Base-by-base conservation (phyloP, 2,797 vertebrate species). In the Capromys pilorides region DNA sequence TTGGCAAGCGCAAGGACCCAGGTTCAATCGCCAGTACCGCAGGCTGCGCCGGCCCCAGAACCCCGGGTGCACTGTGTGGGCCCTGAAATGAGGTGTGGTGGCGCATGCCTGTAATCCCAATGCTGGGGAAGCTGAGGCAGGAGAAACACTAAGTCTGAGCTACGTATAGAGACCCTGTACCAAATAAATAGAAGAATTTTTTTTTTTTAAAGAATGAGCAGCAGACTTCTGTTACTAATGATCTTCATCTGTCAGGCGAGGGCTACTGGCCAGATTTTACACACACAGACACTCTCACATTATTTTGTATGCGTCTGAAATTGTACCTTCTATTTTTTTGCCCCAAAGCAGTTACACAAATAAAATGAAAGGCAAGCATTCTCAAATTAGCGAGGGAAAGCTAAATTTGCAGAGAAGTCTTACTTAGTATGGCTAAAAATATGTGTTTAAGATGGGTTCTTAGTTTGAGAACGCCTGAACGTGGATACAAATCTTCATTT, bases 321-420 rank as follows among this genome's bases (percentile, higher is more conserved):
- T 64, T 66, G 78, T 93, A 61, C 14, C 49, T n/a, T 85, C 66
- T 64, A 45, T 31, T 41, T 89, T 89, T 90, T 81, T 92, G 41
- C 12, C n/a, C 24, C 61, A 87, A 87, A 61, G n/a, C 51, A 90
- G 39, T 78, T 90, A 89, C 83, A 62, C 26, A 92, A 93, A 79
- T 8, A 85, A 84, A 39, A 86, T 1, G 28, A 88, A 86, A 61
- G 21, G 3, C 26, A 80, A 89, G 24, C 9, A 39, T 82, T 82
- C 21, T 88, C 10, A 93, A 41, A 82, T 67, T 90, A 64, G 91
- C 21, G 84, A 12, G 24, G 24, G 10, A 66, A 67, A 71, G 33
- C 33, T 84, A 87, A 84, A 80, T 82, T 66, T 66, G 19, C 67
- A 45, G 24, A 4, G 8, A 71, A 80, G 59, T 81, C 64, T 57